Evolutionary conservation across 2,888 invertebrate species (phyloP).

Genomic region (Chaitophorus viminalis): DNA sequence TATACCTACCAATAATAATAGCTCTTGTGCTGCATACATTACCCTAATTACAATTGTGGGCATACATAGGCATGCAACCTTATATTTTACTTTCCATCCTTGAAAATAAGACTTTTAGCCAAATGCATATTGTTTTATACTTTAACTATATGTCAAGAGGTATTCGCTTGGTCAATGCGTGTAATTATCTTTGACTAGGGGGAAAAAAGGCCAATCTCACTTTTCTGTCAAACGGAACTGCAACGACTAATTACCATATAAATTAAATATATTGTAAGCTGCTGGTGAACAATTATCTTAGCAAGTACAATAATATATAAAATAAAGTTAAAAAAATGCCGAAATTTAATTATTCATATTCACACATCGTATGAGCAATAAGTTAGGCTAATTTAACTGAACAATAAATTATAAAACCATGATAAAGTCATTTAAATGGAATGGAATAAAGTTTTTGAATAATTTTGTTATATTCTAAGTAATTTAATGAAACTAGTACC

Average conservation of each 20-base stretch:
- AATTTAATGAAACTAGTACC: too few relatives aligned
- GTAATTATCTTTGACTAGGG: too few relatives aligned
- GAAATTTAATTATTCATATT: not conserved
- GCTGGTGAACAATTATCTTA: not conserved
- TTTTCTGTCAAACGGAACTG: not conserved
- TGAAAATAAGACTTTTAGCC: not conserved
- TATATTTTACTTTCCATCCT: not conserved
- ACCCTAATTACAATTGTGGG: too few relatives aligned
- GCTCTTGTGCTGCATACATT: not conserved
- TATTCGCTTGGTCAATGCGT: too few relatives aligned
- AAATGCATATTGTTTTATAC: not conserved
- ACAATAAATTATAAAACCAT: too few relatives aligned
- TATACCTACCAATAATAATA: not conserved
- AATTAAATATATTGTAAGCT: not conserved
- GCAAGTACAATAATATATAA: not conserved
- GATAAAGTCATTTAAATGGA: too few relatives aligned
- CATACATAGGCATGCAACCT: not conserved
- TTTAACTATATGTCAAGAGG: not conserved
- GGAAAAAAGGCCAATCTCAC: not conserved
- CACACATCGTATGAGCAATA: too few relatives aligned
- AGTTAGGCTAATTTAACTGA: not conserved
- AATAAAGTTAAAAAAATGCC: not conserved
- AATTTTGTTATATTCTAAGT: too few relatives aligned
- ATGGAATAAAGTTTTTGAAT: too few relatives aligned
- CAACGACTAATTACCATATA: not conserved